Evolutionary conservation across 1,140 invertebrate species (phyloP).

Genomic region (Orussus abietinus): DNA sequence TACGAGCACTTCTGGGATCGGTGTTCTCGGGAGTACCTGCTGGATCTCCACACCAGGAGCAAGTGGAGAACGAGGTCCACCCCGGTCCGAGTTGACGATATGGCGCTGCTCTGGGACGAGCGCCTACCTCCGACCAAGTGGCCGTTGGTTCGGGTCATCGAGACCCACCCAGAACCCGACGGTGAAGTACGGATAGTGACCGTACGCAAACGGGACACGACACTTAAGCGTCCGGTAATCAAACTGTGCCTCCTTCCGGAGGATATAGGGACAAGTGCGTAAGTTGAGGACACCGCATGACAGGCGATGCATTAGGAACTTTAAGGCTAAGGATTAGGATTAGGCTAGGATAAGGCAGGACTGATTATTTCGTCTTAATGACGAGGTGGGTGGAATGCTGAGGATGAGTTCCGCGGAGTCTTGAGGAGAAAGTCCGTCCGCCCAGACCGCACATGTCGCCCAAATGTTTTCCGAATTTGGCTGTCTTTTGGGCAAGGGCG

Average conservation of each 20-base stretch:
- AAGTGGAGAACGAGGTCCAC: conserved; percentile 2
- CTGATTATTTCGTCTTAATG: no score
- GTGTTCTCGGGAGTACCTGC: conserved; percentile 2
- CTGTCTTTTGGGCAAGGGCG: no score
- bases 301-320: no score
- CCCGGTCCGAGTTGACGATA: neutral
- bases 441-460: no score
- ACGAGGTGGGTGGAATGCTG: no score
- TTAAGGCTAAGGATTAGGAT: no score
- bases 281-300: conserved; percentile 1
- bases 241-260: neutral
- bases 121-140: neutral
- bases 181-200: neutral
- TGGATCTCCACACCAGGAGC: neutral
- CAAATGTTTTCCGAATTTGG: no score
- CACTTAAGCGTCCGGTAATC: neutral
- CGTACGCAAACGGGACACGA: neutral
- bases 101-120: conserved; percentile 5
- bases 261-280: conserved; percentile 1
- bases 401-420: no score
- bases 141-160: neutral
- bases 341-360: no score
- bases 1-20: conserved; percentile 3
- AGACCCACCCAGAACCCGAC: neutral
- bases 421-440: no score